Base-by-base conservation (phyloP, 2,888 invertebrate species). In the Helleia helle region DNA sequence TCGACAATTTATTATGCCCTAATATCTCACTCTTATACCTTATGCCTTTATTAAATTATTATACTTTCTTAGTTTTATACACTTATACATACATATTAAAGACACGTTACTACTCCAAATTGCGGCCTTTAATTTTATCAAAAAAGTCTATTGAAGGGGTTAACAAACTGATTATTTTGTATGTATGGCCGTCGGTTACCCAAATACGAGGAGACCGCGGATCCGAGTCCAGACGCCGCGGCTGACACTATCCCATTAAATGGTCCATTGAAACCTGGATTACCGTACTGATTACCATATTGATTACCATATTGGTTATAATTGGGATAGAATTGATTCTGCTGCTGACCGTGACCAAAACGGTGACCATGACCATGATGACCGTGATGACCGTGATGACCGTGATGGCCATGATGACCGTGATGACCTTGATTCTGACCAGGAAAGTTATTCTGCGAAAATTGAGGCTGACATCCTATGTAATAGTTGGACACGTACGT, bases 211-310 rank as follows among this genome's bases (percentile, higher is more conserved):
- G 86, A 84, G 4, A 88, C 60, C 1, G 84, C 86, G 3, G 76
- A 66, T 22, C 87, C 87, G 6, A 88, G 66, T n/a, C 85, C 85
- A 38, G 87, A 85, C 0, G 86, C 83, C 5, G 86, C 81, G 0
- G 80, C 68, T 0, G 76, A 70, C 1, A 79, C 65, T 0, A 62
- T 71, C 30, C 61, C 65, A 45, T 73, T 72, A 26, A 79, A 55
- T 40, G 85, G 81, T 2, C 74, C 54, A 43, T 67, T 62, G 4
- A 38, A 39, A 17, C 41, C 43, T 6, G 37, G 44, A 17, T 31
- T 11, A 9, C n/a, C n/a, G n/a, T n/a, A n/a, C n/a, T n/a, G n/a
- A n/a, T 24, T 12, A 4, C 14, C 25, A 25, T 43, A 58, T 15
- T 53, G 47, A 29, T 38, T 41, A 18, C 40, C 36, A 30, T 43